Percentiles rank a stretch among this genome's conserved stretches.
These are phyloP conservation scores for Dendronephthya gigantea DNA, from an alignment of 64 coral and sea anemone genomes.

Conservation along the genomic window DNA sequence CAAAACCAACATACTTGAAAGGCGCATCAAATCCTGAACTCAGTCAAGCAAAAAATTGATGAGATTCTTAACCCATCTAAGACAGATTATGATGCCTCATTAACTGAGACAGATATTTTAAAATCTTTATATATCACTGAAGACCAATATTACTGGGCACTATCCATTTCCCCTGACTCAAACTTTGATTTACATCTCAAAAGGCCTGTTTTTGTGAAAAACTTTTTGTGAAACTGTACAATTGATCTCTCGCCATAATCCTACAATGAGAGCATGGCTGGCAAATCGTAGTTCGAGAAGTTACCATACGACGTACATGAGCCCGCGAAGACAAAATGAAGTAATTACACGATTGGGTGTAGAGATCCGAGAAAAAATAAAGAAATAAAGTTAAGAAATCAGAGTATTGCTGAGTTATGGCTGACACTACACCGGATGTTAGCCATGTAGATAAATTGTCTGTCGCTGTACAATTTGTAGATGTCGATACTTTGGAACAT, in stretches of 20 bases:
- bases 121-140: too few species aligned
- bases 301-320: not conserved
- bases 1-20: too few species aligned
- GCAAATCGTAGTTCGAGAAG: not conserved
- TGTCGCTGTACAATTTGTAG: not conserved
- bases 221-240: not conserved
- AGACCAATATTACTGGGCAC: too few species aligned
- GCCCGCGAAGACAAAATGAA: not conserved
- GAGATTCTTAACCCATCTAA: too few species aligned
- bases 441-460: too few species aligned
- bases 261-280: not conserved
- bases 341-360: not conserved
- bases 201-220: too few species aligned
- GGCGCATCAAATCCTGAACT: too few species aligned
- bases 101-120: too few species aligned
- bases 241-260: not conserved
- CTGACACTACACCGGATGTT: not conserved
- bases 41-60: too few species aligned
- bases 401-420: not conserved
- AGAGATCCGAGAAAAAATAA: not conserved
- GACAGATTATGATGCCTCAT: too few species aligned
- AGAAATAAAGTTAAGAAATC: not conserved
- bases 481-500: not conserved
- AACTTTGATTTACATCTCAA: too few species aligned
- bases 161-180: too few species aligned